Percentiles rank a stretch among this genome's conserved stretches.
These are phyloP conservation scores for Macrotis lagotis DNA, from an alignment of 2,113 vertebrate species.

Conservation along the genomic window DNA sequence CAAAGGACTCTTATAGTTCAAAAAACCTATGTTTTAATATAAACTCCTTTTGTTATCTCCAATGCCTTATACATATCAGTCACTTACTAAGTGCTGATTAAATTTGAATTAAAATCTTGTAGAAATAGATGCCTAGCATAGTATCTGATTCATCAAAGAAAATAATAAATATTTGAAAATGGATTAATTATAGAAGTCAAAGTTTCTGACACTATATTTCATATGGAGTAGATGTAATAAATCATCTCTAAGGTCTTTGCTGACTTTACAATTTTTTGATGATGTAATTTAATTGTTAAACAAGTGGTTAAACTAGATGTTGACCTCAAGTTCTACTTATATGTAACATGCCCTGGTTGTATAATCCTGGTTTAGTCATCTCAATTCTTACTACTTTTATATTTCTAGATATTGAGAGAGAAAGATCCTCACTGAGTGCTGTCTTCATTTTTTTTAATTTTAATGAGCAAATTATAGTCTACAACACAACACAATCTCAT, in stretches of 20 bases:
- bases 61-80: background rate
- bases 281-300: background rate
- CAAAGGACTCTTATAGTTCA: background rate
- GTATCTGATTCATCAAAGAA: background rate
- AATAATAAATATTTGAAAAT: background rate
- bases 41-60: background rate
- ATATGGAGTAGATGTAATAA: background rate
- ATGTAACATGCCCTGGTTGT: background rate
- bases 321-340: background rate
- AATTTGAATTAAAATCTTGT: background rate
- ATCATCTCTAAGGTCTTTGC: background rate
- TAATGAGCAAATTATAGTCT: background rate
- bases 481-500: background rate
- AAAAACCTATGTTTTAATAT: background rate
- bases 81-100: background rate
- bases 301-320: background rate
- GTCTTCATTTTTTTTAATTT: background rate
- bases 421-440: background rate
- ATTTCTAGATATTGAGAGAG: background rate
- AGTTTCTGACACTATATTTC: background rate
- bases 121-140: background rate
- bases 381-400: background rate
- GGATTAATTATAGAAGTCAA: background rate
- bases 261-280: background rate
- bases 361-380: background rate